Conservation (phyloP, 2,113 vertebrate genomes). For the Synodontis membranacea region DNA sequence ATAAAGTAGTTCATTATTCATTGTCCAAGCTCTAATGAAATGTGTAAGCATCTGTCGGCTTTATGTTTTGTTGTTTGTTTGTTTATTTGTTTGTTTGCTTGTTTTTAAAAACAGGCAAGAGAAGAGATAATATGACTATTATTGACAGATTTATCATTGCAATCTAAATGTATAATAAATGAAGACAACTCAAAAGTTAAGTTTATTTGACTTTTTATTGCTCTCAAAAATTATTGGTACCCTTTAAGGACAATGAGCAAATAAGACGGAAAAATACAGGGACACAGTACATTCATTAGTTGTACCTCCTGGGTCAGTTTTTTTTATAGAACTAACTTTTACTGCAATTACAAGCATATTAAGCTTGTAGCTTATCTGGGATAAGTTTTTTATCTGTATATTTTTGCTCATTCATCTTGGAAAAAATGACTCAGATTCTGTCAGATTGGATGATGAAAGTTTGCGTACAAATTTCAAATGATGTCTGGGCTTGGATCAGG, state of each 20-base stretch:
- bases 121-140: background rate
- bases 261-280: background rate
- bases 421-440: background rate
- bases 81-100: no score
- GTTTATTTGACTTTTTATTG: background rate
- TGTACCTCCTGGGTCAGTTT: background rate
- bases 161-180: background rate
- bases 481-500: background rate
- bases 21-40: background rate
- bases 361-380: background rate
- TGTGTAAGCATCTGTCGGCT: background rate
- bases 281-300: background rate
- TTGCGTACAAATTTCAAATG: background rate
- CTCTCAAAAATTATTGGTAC: background rate
- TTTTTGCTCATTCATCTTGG: background rate
- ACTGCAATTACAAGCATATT: background rate
- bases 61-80: no score
- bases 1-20: conserved; percentile 20
- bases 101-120: background rate
- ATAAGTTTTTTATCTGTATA: background rate
- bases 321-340: background rate
- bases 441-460: background rate
- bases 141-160: background rate
- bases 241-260: background rate
- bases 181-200: background rate